These are phyloP conservation scores for Callocephalon fimbriatum DNA, from an alignment of 2,113 vertebrate genomes.

Conservation along the genomic window DNA sequence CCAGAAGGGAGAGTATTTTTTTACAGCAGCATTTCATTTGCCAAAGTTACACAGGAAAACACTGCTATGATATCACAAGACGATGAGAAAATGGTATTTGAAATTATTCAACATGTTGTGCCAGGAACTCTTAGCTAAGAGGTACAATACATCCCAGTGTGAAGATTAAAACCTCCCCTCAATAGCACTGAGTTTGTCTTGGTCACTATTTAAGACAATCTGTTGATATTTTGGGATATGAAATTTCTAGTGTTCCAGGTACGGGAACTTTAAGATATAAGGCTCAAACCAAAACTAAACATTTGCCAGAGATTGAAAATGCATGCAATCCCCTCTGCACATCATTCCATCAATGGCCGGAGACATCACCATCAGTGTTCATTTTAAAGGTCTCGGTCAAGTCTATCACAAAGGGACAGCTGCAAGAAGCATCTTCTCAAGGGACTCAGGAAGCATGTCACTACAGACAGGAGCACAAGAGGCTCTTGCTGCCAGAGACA, in stretches of 20 bases:
- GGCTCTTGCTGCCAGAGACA: neutral
- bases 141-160: neutral
- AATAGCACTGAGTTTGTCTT: neutral
- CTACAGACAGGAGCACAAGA: neutral
- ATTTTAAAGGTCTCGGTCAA: neutral
- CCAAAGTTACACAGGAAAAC: neutral
- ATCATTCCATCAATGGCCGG: neutral
- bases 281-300: neutral
- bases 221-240: neutral
- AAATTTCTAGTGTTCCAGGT: neutral
- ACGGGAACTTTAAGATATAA: neutral
- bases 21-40: neutral
- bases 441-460: neutral
- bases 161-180: neutral
- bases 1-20: neutral
- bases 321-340: neutral
- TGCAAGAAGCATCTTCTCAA: neutral
- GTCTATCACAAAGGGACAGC: neutral
- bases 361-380: neutral
- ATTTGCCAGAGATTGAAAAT: neutral
- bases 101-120: neutral
- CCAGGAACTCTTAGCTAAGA: neutral
- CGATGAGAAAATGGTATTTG: neutral
- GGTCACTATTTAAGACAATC: neutral
- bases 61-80: rapidly evolving